These are phyloP conservation scores for Mionectes macconnelli DNA, from an alignment of 2,113 vertebrate species.

Conservation along the genomic window DNA sequence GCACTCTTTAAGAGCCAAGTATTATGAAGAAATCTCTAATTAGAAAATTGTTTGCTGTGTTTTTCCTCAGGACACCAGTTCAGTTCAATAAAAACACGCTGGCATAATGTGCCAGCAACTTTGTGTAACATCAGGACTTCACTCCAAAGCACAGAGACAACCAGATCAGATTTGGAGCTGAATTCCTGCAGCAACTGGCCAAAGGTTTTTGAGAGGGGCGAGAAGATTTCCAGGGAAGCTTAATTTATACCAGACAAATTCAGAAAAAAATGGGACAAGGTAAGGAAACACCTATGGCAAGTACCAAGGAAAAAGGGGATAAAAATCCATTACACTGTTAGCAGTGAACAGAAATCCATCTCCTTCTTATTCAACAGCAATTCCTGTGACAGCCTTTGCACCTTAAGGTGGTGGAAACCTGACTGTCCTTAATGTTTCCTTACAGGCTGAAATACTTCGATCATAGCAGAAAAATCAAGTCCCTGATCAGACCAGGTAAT, in stretches of 20 bases:
- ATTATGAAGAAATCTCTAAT: neutral
- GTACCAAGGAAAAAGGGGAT: neutral
- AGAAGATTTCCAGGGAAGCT: neutral
- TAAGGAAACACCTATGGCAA: neutral
- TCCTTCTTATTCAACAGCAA: neutral
- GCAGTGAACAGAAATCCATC: neutral
- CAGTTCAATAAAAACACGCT: neutral
- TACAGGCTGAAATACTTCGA: neutral
- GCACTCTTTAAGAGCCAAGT: neutral
- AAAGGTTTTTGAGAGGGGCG: neutral
- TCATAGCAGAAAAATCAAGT: neutral
- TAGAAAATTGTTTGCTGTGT: neutral
- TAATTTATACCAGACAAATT: neutral
- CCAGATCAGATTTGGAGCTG: neutral
- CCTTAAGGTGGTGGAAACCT: neutral
- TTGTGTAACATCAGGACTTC: neutral
- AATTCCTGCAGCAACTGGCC: neutral
- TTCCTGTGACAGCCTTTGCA: neutral
- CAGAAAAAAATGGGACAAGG: neutral
- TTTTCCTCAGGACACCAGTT: neutral
- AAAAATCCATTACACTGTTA: neutral
- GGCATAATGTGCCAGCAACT: neutral
- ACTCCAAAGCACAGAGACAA: neutral
- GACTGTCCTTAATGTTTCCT: neutral
- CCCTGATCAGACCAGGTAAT: neutral